Evolutionary conservation across 2,797 vertebrate genomes (phyloP).

Genomic region (Spinus olivaceus): DNA sequence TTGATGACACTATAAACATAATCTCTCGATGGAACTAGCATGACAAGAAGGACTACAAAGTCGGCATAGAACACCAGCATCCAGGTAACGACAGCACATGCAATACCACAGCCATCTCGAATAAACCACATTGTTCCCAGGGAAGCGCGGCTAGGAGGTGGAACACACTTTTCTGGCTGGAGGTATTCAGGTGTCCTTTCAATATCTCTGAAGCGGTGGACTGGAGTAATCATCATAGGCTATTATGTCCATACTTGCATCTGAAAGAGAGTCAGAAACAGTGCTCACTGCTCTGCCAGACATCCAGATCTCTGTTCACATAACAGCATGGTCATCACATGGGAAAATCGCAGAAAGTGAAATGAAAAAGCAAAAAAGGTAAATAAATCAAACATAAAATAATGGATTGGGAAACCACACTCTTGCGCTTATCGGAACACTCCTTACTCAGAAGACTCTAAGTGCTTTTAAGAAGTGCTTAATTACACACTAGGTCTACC

Average conservation of each 20-base stretch:
- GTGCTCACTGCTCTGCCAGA: neutral
- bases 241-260: constrained; percentile 81
- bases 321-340: rapidly evolving
- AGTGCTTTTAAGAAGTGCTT: neutral
- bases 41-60: constrained; percentile 95
- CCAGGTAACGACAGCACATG: constrained; percentile 94
- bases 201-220: constrained; percentile 91
- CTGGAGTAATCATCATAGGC: constrained; percentile 88
- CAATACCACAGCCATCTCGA: constrained; percentile 93
- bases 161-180: constrained; percentile 89
- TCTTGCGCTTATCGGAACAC: neutral
- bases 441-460: neutral
- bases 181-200: constrained; percentile 94
- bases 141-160: constrained; percentile 80
- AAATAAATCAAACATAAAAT: neutral
- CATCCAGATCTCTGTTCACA: rapidly evolving
- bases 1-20: constrained; percentile 89
- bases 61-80: constrained; percentile 93
- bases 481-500: neutral
- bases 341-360: neutral
- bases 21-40: constrained; percentile 89
- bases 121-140: constrained; percentile 95
- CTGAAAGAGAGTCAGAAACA: constrained; percentile 73
- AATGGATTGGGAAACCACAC: neutral
- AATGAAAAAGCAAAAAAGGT: neutral